A percentile compares a stretch with the other conserved stretches of the same genome.
Conservation (phyloP, 2,888 invertebrate species). For the Trissoscelio sp. region DNA sequence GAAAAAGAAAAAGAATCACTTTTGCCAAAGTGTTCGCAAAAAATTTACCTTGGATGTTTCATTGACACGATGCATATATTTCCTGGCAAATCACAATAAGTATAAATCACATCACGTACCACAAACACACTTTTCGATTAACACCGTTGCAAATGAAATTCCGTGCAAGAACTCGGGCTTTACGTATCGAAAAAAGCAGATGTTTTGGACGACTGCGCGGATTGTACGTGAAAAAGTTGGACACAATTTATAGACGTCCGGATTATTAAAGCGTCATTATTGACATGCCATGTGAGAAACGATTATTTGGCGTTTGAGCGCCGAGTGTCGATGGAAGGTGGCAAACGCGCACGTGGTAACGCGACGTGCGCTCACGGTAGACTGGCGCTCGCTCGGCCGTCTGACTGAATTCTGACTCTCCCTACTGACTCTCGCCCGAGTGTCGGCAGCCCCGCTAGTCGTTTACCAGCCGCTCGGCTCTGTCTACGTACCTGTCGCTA, state of each 20-base stretch:
- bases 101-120: slow-evolving; percentile 53
- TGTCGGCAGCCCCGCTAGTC: slow-evolving; percentile 61
- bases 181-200: slow-evolving; percentile 18
- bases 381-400: slow-evolving; percentile 79
- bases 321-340: slow-evolving; percentile 26
- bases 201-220: slow-evolving; percentile 30
- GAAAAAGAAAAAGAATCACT: not conserved
- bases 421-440: slow-evolving; percentile 75
- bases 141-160: slow-evolving; percentile 22
- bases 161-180: not conserved
- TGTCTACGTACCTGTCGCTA: slow-evolving; percentile 64
- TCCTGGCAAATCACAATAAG: slow-evolving; percentile 45
- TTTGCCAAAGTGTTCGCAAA: not conserved
- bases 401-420: slow-evolving; percentile 82
- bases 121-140: slow-evolving; percentile 49
- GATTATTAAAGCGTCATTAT: slow-evolving; percentile 59
- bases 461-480: slow-evolving; percentile 64
- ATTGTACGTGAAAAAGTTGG: slow-evolving; percentile 14
- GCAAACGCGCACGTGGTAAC: slow-evolving; percentile 75
- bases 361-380: slow-evolving; percentile 80
- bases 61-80: slow-evolving; percentile 37
- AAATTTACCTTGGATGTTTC: slow-evolving; percentile 39
- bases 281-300: slow-evolving; percentile 40
- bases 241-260: slow-evolving; percentile 41
- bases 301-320: slow-evolving; percentile 25